phyloP scores from a whole-genome alignment of 2,888 invertebrate species.

The Volucella inflata region DNA sequence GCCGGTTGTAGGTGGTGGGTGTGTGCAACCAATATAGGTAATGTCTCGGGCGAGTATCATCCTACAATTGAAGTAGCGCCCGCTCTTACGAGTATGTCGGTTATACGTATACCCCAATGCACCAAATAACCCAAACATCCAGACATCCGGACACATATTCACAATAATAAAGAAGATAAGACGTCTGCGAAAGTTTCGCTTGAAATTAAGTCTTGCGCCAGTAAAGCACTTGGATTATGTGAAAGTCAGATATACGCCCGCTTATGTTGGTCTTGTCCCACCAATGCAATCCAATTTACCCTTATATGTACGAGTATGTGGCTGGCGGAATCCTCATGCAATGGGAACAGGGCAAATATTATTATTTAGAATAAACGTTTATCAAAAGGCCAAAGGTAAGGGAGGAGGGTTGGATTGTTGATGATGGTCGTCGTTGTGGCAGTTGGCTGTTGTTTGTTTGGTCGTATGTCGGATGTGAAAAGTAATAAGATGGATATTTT shows the following conservation, averaged over 20 bases:
- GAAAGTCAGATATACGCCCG: slow-evolving; percentile 47
- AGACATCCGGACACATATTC: slow-evolving; percentile 24
- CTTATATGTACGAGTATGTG: too few relatives aligned
- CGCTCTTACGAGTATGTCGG: slow-evolving; percentile 58
- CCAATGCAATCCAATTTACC: slow-evolving; percentile 41
- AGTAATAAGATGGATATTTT: slow-evolving; percentile 73
- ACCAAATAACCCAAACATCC: slow-evolving; percentile 23
- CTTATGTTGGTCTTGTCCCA: slow-evolving; percentile 17
- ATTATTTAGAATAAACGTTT: slow-evolving; percentile 71
- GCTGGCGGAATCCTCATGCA: slow-evolving; percentile 30
- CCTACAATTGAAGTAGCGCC: slow-evolving; percentile 23
- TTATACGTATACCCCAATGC: slow-evolving; percentile 37
- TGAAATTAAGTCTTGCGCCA: slow-evolving; percentile 34
- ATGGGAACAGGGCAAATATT: slow-evolving; percentile 65
- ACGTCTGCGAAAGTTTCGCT: slow-evolving; percentile 51
- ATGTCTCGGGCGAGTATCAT: slow-evolving; percentile 21
- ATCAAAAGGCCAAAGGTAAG: slow-evolving; percentile 29
- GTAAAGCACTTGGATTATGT: slow-evolving; percentile 54
- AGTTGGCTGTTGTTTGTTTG: slow-evolving; percentile 15
- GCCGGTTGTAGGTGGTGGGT: slow-evolving; percentile 23
- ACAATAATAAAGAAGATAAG: slow-evolving; percentile 58
- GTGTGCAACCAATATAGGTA: slow-evolving; percentile 46
- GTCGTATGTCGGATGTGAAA: slow-evolving; percentile 57
- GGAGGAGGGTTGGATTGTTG: not conserved
- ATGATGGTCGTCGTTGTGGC: not conserved